These are phyloP conservation scores for Glomeris maerens DNA, from an alignment of 1,140 invertebrate species.

Conservation along the genomic window DNA sequence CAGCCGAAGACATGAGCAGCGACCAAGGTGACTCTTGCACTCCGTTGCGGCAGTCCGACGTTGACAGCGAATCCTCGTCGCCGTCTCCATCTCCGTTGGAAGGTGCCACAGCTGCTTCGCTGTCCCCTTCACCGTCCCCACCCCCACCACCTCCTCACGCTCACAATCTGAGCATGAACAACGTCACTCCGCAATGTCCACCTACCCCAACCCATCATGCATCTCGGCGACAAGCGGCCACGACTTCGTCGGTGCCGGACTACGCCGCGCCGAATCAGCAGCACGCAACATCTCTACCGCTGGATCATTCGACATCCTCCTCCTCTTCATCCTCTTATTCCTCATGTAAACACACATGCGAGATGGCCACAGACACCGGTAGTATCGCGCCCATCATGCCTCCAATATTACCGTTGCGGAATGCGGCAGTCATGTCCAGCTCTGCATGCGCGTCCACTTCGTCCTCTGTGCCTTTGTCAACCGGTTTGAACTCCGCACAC, in stretches of 20 bases:
- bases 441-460: neutral
- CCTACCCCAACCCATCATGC: constrained; percentile 63
- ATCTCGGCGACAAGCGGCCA: neutral
- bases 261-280: too few relatives aligned
- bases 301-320: too few relatives aligned
- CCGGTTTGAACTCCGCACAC: constrained; percentile 28
- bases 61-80: constrained; percentile 12
- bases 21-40: too few relatives aligned
- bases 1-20: too few relatives aligned
- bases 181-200: constrained; percentile 38
- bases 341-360: too few relatives aligned
- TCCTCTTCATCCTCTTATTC: too few relatives aligned
- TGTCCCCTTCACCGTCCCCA: constrained; percentile 16
- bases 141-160: constrained; percentile 27
- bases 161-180: constrained; percentile 16
- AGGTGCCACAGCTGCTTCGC: constrained; percentile 4
- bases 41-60: constrained; percentile 11
- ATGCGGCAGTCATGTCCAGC: too few relatives aligned
- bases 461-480: neutral
- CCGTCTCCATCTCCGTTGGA: constrained; percentile 8
- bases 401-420: too few relatives aligned
- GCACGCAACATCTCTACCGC: too few relatives aligned
- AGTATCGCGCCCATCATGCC: too few relatives aligned
- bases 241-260: too few relatives aligned
- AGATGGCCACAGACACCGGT: too few relatives aligned